These are phyloP conservation scores for Manis crassicaudata DNA, from an alignment of 2,797 vertebrate species.

Conservation along the genomic window DNA sequence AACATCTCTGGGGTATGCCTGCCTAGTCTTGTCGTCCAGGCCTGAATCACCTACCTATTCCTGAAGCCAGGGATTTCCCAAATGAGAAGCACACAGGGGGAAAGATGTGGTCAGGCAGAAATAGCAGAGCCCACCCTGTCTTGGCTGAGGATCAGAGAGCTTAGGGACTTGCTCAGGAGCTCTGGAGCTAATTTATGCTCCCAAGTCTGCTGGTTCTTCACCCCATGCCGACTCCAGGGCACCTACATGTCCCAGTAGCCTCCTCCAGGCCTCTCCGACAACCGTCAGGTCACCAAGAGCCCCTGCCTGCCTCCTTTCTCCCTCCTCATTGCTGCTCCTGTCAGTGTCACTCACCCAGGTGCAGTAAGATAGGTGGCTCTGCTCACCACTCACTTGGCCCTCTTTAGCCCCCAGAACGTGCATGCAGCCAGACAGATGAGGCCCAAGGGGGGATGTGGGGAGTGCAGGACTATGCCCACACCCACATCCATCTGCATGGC, in stretches of 20 bases:
- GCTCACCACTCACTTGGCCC: slow-evolving; percentile 32
- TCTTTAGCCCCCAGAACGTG: slow-evolving; percentile 48
- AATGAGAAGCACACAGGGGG: neutral
- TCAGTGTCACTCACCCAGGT: neutral
- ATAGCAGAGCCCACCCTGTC: neutral
- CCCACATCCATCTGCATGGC: neutral
- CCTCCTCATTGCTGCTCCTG: neutral
- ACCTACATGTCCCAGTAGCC: too few species aligned
- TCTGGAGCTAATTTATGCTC: neutral
- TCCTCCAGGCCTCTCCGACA: neutral
- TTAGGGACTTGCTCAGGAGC: too few species aligned
- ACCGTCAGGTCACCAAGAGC: neutral
- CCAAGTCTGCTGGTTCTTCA: neutral
- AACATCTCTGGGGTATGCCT: too few species aligned
- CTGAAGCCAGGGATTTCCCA: neutral
- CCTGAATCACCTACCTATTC: too few species aligned
- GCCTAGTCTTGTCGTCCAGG: too few species aligned
- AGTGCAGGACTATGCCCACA: rapidly evolving
- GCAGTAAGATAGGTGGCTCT: slow-evolving; percentile 5
- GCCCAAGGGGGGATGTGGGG: neutral
- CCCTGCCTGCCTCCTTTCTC: neutral
- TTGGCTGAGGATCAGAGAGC: neutral
- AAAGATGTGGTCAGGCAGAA: neutral
- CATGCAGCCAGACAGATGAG: slow-evolving; percentile 40
- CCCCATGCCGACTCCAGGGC: rapidly evolving